Evolutionary conservation across 2,797 vertebrate species (phyloP).

Genomic region (Lacerta agilis): DNA sequence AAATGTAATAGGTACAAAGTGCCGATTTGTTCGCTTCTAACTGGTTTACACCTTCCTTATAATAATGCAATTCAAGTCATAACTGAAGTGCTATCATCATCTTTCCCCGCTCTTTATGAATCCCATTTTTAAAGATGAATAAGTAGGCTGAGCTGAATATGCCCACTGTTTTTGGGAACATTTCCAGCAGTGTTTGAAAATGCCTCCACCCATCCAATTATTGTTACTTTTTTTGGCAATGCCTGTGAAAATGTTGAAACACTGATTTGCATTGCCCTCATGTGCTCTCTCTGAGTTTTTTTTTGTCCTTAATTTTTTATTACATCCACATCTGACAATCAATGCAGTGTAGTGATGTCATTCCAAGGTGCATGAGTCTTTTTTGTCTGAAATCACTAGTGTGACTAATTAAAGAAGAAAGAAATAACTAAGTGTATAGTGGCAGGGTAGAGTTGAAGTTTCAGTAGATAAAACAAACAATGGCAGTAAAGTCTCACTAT

Average conservation of each 20-base stretch:
- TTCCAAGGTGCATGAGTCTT: neutral
- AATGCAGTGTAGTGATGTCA: neutral
- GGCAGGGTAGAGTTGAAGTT: neutral
- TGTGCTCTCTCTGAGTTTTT: neutral
- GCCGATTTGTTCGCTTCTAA: neutral
- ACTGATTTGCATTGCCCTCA: neutral
- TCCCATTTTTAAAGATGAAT: neutral
- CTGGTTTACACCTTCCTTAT: neutral
- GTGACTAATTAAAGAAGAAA: neutral
- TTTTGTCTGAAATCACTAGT: neutral
- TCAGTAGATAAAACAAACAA: neutral
- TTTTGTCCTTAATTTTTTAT: neutral
- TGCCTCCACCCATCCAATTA: neutral
- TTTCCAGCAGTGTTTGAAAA: neutral
- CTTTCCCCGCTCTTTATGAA: neutral
- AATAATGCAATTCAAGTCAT: slow-evolving; percentile 5
- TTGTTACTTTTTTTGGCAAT: neutral
- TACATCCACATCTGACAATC: neutral
- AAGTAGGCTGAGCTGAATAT: neutral
- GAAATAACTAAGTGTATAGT: neutral
- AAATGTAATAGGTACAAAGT: neutral
- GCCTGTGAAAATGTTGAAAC: neutral
- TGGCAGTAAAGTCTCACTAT: neutral
- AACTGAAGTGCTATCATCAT: neutral
- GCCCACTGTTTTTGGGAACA: neutral